These are phyloP conservation scores for Callopanchax toddi DNA, from an alignment of 2,113 vertebrate species.

Conservation along the genomic window DNA sequence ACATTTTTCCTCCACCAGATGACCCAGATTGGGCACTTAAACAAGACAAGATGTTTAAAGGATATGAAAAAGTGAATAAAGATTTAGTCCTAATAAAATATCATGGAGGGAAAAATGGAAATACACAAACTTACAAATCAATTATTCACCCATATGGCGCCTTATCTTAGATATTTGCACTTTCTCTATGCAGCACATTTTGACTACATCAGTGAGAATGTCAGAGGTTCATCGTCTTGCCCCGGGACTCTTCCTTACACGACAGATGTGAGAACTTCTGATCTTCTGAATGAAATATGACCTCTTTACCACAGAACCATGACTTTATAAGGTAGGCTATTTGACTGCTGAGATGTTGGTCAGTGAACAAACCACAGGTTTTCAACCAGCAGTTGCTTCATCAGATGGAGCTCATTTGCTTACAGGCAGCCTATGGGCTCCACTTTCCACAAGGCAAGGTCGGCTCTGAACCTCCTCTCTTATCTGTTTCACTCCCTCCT, in stretches of 20 bases:
- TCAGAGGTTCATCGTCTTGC: neutral
- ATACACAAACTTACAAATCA: no score
- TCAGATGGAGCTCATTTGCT: constrained; percentile 50
- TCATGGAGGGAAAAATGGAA: no score
- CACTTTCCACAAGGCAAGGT: constrained; percentile 32
- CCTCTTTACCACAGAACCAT: neutral
- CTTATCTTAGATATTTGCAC: neutral
- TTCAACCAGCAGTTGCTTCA: constrained; percentile 41
- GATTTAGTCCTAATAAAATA: no score
- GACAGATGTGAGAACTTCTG: neutral
- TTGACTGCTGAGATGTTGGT: no score
- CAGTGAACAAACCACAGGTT: constrained; percentile 4
- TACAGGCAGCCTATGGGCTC: constrained; percentile 35
- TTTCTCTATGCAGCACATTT: neutral
- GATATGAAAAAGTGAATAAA: no score
- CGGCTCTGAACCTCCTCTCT: constrained; percentile 9
- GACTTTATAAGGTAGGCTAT: constrained; percentile 32
- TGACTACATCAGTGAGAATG: neutral
- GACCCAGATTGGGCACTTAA: no score
- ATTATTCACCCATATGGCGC: neutral
- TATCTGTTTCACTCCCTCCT: constrained; percentile 13
- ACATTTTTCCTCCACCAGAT: no score
- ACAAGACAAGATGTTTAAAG: no score
- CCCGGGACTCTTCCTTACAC: neutral
- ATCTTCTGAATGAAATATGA: neutral